These are phyloP conservation scores for Ophioderma brevispina DNA, from an alignment of 35 echinoderm and acorn worm genomes.

Conservation along the genomic window DNA sequence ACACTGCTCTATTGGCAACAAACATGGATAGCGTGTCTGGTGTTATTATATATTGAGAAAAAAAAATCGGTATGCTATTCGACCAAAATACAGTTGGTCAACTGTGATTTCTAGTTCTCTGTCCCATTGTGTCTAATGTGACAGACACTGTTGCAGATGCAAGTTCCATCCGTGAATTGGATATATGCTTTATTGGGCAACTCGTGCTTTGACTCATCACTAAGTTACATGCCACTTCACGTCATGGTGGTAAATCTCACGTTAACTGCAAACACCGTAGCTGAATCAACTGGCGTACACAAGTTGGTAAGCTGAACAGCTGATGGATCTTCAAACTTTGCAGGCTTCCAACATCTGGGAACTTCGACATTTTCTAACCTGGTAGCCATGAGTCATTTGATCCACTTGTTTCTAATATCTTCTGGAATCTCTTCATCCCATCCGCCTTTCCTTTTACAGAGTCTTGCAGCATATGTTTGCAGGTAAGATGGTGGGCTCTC, in stretches of 20 bases:
- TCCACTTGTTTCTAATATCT: slow-evolving; percentile 11
- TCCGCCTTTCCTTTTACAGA: neutral
- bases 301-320: slow-evolving; percentile 39
- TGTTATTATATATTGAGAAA: slow-evolving; percentile 30
- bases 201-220: too few species aligned
- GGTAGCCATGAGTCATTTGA: slow-evolving; percentile 4
- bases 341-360: slow-evolving; percentile 29
- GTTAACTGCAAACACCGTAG: slow-evolving; percentile 41
- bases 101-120: slow-evolving; percentile 13
- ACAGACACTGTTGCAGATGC: too few species aligned
- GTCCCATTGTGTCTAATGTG: too few species aligned
- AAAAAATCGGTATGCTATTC: slow-evolving; percentile 29
- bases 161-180: too few species aligned
- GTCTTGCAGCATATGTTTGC: slow-evolving; percentile 46
- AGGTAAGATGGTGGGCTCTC: too few species aligned
- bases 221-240: too few species aligned
- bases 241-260: too few species aligned
- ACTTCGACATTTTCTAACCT: slow-evolving; percentile 40
- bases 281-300: slow-evolving; percentile 45
- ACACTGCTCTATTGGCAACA: slow-evolving; percentile 38
- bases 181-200: slow-evolving; percentile 25
- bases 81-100: slow-evolving; percentile 30
- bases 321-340: neutral
- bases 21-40: slow-evolving; percentile 12
- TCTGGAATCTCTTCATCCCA: slow-evolving; percentile 55